Conservation (phyloP, 2,113 vertebrate species). For the Percopsis transmontana region DNA sequence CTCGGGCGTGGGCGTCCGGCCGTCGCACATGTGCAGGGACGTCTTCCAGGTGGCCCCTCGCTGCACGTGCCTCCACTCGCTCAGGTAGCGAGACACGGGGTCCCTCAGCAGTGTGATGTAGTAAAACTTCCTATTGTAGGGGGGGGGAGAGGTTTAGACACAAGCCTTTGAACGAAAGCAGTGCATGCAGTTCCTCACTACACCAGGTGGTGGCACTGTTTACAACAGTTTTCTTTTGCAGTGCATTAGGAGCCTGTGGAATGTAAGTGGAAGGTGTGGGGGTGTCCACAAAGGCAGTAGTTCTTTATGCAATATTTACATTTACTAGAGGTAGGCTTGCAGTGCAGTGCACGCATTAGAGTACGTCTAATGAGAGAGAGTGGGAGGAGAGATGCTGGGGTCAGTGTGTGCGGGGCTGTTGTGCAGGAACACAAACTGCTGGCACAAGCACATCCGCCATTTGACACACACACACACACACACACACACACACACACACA, state of each 20-base stretch:
- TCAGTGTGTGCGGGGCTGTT: slow-evolving; percentile 39
- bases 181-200: slow-evolving; percentile 9
- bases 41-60: slow-evolving; percentile 98
- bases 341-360: slow-evolving; percentile 15
- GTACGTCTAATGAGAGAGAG: slow-evolving; percentile 7
- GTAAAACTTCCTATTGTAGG: slow-evolving; percentile 90
- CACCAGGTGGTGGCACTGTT: slow-evolving; percentile 61
- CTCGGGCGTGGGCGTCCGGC: slow-evolving; percentile 93
- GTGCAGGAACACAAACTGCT: slow-evolving; percentile 64
- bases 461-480: slow-evolving; percentile 36
- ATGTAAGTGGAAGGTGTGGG: background rate
- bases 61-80: slow-evolving; percentile 97
- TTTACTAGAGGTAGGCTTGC: slow-evolving; percentile 35
- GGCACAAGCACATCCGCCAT: slow-evolving; percentile 61
- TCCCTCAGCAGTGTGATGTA: slow-evolving; percentile 97
- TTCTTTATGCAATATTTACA: slow-evolving; percentile 51
- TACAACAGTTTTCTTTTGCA: slow-evolving; percentile 42
- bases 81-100: slow-evolving; percentile 97
- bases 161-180: background rate
- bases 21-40: slow-evolving; percentile 97
- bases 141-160: background rate
- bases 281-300: slow-evolving; percentile 22
- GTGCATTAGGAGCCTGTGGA: background rate
- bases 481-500: slow-evolving; percentile 30
- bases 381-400: slow-evolving; percentile 29